These are phyloP conservation scores for Enoplosus armatus DNA, from an alignment of 2,797 vertebrate genomes.

Conservation along the genomic window DNA sequence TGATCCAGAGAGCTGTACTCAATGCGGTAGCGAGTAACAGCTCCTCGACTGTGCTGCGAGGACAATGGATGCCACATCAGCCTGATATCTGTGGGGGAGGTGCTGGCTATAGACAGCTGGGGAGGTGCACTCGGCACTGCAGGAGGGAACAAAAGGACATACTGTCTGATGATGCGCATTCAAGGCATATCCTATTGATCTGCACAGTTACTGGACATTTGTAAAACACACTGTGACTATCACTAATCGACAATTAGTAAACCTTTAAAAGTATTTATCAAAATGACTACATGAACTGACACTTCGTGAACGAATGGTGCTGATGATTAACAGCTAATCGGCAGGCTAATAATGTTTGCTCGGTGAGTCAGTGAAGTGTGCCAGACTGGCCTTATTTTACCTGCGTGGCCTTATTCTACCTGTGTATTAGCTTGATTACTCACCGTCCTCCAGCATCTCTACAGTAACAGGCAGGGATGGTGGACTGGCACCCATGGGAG, in stretches of 20 bases:
- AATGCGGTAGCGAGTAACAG: slow-evolving; percentile 92
- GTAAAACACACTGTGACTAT: not conserved
- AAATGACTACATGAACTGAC: not conserved
- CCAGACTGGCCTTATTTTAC: slow-evolving; percentile 22
- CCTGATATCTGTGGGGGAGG: slow-evolving; percentile 91
- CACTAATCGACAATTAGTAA: not conserved
- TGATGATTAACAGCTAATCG: slow-evolving; percentile 13
- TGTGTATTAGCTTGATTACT: slow-evolving; percentile 55
- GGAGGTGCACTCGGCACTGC: slow-evolving; percentile 94
- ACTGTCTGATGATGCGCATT: slow-evolving; percentile 18
- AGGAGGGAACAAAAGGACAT: slow-evolving; percentile 31
- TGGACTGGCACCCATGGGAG: slow-evolving; percentile 94
- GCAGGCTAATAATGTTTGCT: not conserved
- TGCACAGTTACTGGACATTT: not conserved
- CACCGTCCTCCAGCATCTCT: slow-evolving; percentile 95
- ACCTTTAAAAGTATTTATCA: not conserved
- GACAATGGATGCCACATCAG: slow-evolving; percentile 94
- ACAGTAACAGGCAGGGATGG: slow-evolving; percentile 90
- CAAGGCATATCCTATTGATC: not conserved
- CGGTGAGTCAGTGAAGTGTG: slow-evolving; percentile 15
- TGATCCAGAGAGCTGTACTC: slow-evolving; percentile 91
- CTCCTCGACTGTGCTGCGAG: slow-evolving; percentile 90
- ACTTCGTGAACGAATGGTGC: not conserved
- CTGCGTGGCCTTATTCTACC: slow-evolving; percentile 11
- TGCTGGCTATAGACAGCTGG: slow-evolving; percentile 93